These are phyloP conservation scores for Myotis davidii DNA, from an alignment of 2,113 vertebrate genomes.

Conservation along the genomic window DNA sequence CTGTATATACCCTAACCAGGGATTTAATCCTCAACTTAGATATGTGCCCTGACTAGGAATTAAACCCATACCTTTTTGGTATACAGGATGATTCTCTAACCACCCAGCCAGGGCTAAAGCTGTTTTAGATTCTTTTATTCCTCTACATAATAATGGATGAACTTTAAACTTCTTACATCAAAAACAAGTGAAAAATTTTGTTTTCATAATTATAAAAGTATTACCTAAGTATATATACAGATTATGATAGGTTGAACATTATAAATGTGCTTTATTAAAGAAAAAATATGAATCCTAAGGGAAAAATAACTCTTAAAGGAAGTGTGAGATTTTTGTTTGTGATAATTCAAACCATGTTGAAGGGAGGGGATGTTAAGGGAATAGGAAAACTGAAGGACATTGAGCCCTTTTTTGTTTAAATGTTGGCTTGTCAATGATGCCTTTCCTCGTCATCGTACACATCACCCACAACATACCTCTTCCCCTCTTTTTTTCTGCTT, in stretches of 20 bases:
- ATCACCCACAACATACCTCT: background rate
- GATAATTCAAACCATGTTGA: background rate
- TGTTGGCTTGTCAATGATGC: background rate
- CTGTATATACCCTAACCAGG: no score
- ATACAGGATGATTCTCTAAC: no score
- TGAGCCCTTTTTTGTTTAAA: background rate
- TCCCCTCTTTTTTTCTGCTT: background rate
- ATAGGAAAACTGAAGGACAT: background rate
- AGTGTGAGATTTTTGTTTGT: background rate
- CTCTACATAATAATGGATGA: background rate
- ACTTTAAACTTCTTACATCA: background rate
- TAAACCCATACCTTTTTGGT: no score
- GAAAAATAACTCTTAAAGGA: background rate
- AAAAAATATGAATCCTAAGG: background rate
- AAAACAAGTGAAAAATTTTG: slow-evolving; percentile 18
- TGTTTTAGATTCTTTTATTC: background rate
- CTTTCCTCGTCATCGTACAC: background rate
- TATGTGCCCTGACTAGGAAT: no score
- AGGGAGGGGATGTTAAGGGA: no score
- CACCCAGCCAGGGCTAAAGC: background rate
- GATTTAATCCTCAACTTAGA: no score
- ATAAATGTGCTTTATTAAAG: background rate
- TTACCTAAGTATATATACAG: background rate
- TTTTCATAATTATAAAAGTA: background rate
- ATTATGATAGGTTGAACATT: background rate